Percentiles rank a stretch among this genome's conserved stretches.
phyloP scores from a whole-genome alignment of 2,888 invertebrate genomes.

The Holacanthella duospinosa region DNA sequence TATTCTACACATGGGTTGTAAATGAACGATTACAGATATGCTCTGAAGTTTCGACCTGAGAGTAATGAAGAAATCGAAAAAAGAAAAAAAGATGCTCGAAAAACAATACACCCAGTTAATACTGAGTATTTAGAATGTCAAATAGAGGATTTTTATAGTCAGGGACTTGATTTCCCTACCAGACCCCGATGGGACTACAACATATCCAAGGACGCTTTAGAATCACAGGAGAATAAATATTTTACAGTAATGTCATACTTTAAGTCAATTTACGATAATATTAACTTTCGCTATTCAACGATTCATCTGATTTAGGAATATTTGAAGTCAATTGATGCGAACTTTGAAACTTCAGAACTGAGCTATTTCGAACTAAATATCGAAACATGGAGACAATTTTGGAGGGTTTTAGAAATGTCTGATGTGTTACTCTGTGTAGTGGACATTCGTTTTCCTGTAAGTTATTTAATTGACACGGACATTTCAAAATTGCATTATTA shows the following conservation, averaged over 20 bases:
- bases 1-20: neutral
- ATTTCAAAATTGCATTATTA: conserved; percentile 6
- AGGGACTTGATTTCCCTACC: conserved; percentile 64
- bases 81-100: conserved; percentile 57
- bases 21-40: conserved; percentile 48
- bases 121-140: conserved; percentile 58
- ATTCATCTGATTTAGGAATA: conserved; percentile 54
- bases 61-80: conserved; percentile 58
- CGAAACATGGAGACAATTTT: conserved; percentile 92
- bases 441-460: conserved; percentile 73
- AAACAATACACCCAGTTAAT: conserved; percentile 48
- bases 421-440: conserved; percentile 78
- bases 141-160: conserved; percentile 55
- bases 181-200: conserved; percentile 73
- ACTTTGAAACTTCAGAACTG: conserved; percentile 53
- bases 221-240: conserved; percentile 69
- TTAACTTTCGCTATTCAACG: conserved; percentile 34
- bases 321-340: conserved; percentile 54
- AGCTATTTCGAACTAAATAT: conserved; percentile 87
- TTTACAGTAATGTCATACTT: conserved; percentile 48
- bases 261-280: neutral
- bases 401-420: conserved; percentile 90
- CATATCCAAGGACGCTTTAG: conserved; percentile 61
- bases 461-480: conserved; percentile 37
- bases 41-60: conserved; percentile 73